phyloP scores from a whole-genome alignment of 2,797 vertebrate genomes.

The Trichosurus vulpecula region DNA sequence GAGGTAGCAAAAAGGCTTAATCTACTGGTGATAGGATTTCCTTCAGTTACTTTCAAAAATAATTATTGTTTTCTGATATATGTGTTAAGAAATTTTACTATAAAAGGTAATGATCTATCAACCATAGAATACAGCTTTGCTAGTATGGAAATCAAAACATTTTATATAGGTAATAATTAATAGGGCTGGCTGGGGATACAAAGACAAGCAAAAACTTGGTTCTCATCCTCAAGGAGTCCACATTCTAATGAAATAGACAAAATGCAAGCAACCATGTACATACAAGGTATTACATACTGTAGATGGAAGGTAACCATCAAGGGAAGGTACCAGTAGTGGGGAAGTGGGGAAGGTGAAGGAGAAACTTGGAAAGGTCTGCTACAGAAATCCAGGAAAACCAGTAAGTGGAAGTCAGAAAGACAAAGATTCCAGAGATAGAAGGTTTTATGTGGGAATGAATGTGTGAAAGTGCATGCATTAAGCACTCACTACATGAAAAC shows the following conservation, averaged over 20 bases:
- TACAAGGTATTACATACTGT: neutral
- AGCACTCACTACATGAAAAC: neutral
- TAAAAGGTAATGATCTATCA: neutral
- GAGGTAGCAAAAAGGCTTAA: neutral
- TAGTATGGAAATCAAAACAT: neutral
- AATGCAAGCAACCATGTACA: neutral
- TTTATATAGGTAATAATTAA: neutral
- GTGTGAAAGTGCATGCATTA: neutral
- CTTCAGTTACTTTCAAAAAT: neutral
- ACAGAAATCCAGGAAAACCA: neutral
- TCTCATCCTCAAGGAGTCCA: neutral
- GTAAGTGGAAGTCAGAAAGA: neutral
- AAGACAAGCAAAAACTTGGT: neutral
- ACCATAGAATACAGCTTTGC: neutral
- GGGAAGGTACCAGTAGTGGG: conserved; percentile 24
- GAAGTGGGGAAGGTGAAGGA: neutral
- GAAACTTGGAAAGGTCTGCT: neutral
- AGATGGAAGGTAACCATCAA: neutral
- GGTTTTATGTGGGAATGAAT: neutral
- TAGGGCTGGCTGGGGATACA: neutral
- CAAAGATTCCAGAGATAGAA: neutral
- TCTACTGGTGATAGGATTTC: neutral
- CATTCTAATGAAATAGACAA: too few relatives aligned
- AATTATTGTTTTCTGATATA: neutral
- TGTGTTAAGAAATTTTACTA: neutral